Base-by-base conservation (phyloP, 2,113 vertebrate species). In the Microtus pennsylvanicus region DNA sequence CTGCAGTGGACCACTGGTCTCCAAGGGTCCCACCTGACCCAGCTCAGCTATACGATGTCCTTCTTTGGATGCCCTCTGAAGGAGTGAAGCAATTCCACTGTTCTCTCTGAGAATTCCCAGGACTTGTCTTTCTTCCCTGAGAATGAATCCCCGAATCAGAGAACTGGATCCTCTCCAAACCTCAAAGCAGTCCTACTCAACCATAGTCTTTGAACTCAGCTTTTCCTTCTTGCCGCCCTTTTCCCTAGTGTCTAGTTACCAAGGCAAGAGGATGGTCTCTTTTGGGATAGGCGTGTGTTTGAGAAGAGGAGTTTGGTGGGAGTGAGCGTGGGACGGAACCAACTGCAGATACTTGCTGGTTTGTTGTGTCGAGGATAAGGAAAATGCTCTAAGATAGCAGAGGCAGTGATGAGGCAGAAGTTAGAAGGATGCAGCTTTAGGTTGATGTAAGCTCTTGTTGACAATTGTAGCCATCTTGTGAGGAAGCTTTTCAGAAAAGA, bases 81-180 rank as follows among this genome's bases (percentile, higher is more conserved):
- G n/a, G 1, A 5, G 35, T 55, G 63, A 67, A 81, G 45, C 47
- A 96, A 70, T 82, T 63, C 61, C 7, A 72, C 72, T 81, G 1
- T 38, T 95, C 83, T 67, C 69, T 38, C 74, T 75, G 58, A 78
- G 74, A 42, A n/a, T 96, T 96, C 78, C 69, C 52, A 42, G 85
- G 75, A 69, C 65, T 91, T 50, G 35, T 92, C 74, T 91, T 78
- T 87, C 80, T 91, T 97, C 13, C 38, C 50, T 97, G 92, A 95
- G 90, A 93, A 95, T 89, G 85, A 93, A 90, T 76, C 80, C 42
- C 35, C 24, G 16, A 70, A 30, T 61, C 70, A 21, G 72, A 50
- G 63, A 65, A 21, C 47, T 96, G 93, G 89, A 92, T 72, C 61
- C 42, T 50, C 30, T 67, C 91, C 97, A 98, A 96, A 97, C 91